These are phyloP conservation scores for Agrypnus murinus DNA, from an alignment of 2,888 invertebrate species.

Conservation along the genomic window DNA sequence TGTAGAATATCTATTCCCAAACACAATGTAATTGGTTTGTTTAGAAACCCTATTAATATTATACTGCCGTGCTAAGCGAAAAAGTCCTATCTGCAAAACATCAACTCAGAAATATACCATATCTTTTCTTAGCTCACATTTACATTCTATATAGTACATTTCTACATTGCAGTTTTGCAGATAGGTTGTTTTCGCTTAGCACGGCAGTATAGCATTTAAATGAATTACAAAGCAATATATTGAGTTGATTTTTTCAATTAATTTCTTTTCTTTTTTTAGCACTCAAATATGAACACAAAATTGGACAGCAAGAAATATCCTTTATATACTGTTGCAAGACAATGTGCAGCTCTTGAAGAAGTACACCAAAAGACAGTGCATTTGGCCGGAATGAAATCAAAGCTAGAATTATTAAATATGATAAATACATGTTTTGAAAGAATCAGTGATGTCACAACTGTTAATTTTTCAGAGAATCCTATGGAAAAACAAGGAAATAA, in stretches of 20 bases:
- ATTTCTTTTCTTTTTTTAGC: neutral
- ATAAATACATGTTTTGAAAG: conserved; percentile 17
- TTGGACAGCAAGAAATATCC: neutral
- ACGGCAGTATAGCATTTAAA: too few species aligned
- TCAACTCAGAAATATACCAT: too few species aligned
- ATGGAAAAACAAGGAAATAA: conserved; percentile 1
- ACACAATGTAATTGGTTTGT: too few species aligned
- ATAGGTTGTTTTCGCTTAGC: too few species aligned
- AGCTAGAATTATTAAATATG: neutral
- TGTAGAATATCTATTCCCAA: too few species aligned
- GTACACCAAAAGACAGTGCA: neutral
- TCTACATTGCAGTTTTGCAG: too few species aligned
- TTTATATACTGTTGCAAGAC: neutral
- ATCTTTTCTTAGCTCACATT: too few species aligned
- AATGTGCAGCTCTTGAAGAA: conserved; percentile 6
- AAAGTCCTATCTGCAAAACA: too few species aligned
- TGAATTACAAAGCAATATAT: too few species aligned
- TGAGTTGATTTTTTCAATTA: neutral
- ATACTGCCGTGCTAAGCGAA: too few species aligned
- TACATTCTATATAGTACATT: too few species aligned
- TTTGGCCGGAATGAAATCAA: neutral
- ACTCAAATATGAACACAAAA: neutral
- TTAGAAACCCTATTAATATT: too few species aligned
- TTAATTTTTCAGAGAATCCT: conserved; percentile 16
- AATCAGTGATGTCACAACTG: conserved; percentile 15